Conservation (phyloP, 2,113 vertebrate genomes). For the Coturnix japonica region DNA sequence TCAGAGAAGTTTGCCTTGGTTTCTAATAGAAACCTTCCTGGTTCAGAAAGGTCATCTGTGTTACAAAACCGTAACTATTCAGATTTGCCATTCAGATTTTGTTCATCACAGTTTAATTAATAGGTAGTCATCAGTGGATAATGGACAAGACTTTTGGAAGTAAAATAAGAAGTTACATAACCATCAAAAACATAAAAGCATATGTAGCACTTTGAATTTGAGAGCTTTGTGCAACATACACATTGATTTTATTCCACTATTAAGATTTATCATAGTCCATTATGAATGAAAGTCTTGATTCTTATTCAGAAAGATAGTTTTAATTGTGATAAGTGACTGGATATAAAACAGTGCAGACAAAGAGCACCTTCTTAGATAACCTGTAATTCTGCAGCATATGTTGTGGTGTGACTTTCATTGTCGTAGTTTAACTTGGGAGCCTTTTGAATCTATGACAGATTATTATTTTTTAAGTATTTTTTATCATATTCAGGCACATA, state of each 20-base stretch:
- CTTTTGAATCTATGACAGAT: constrained; percentile 16
- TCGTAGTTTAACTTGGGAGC: constrained; percentile 25
- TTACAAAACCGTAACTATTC: background rate
- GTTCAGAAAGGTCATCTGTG: background rate
- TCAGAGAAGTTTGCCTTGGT: background rate
- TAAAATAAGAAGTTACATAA: background rate
- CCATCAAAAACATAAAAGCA: background rate
- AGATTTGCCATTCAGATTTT: background rate
- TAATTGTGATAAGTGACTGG: background rate
- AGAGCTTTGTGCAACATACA: background rate
- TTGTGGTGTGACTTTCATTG: background rate
- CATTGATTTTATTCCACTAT: background rate
- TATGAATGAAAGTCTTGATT: background rate
- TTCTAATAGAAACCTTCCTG: background rate
- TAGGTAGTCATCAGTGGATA: background rate
- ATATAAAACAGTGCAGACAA: background rate
- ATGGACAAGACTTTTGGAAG: background rate
- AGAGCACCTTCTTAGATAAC: background rate
- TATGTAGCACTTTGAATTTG: background rate
- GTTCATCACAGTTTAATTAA: background rate
- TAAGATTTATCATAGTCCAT: background rate
- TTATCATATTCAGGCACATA: background rate
- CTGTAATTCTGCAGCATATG: background rate
- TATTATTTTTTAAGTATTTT: background rate
- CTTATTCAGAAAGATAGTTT: background rate